These are phyloP conservation scores for Doryteuthis pealeii DNA, from an alignment of 1,140 invertebrate genomes.

Conservation along the genomic window DNA sequence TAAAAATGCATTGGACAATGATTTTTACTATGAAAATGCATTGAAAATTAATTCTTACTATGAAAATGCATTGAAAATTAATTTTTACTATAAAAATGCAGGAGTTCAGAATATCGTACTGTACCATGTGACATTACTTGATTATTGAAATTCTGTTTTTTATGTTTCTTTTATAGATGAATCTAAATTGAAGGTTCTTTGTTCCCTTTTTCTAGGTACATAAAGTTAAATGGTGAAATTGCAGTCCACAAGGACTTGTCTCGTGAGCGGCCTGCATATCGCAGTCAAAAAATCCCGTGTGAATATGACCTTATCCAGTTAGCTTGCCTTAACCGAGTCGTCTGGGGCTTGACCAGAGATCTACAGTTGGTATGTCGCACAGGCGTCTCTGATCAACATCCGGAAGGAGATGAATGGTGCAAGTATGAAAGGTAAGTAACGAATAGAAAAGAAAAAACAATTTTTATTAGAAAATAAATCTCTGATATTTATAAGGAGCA, in stretches of 20 bases:
- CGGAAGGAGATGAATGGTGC: conserved; percentile 42
- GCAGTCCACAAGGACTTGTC: conserved; percentile 49
- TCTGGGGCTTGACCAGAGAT: conserved; percentile 52
- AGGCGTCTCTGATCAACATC: conserved; percentile 30
- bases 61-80: no score
- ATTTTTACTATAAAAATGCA: no score
- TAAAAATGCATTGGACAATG: no score
- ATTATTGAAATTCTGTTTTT: no score
- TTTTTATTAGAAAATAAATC: no score
- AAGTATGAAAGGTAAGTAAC: conserved; percentile 33
- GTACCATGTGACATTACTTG: no score
- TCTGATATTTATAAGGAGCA: no score
- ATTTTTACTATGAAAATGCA: no score
- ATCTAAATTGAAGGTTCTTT: no score
- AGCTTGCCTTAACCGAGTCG: conserved; percentile 41
- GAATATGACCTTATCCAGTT: conserved; percentile 40
- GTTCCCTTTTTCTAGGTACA: conserved; percentile 48
- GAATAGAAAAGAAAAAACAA: not conserved
- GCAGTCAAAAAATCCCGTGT: conserved; percentile 35
- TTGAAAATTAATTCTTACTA: no score
- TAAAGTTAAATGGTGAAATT: conserved; percentile 51
- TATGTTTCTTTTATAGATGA: no score
- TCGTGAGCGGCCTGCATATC: conserved; percentile 48
- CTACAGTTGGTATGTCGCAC: conserved; percentile 41
- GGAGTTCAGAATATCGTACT: no score